phyloP scores from a whole-genome alignment of 2,113 vertebrate genomes.

The Globicephala melas region DNA sequence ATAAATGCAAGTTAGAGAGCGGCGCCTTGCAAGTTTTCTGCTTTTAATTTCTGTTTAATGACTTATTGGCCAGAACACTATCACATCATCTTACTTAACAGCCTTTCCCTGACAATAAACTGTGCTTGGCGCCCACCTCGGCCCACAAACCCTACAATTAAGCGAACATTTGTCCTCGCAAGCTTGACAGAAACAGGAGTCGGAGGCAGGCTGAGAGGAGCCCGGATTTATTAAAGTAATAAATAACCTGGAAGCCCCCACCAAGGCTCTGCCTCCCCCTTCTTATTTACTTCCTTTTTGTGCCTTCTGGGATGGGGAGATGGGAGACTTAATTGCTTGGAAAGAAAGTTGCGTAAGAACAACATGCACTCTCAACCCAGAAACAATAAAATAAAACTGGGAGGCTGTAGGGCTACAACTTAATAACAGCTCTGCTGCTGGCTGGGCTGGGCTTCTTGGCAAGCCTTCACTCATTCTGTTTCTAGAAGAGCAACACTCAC shows the following conservation, averaged over 20 bases:
- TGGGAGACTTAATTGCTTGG: conserved; percentile 82
- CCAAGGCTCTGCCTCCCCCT: conserved; percentile 63
- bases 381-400: conserved; percentile 76
- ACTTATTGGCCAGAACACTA: conserved; percentile 45
- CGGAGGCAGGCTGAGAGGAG: conserved; percentile 71
- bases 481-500: background rate
- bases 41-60: conserved; percentile 75
- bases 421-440: conserved; percentile 65
- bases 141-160: conserved; percentile 73
- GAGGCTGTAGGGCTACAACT: conserved; percentile 53
- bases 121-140: conserved; percentile 25
- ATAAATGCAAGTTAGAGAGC: background rate
- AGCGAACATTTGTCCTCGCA: conserved; percentile 64
- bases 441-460: background rate
- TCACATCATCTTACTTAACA: conserved; percentile 53
- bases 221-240: conserved; percentile 85
- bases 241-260: conserved; percentile 82
- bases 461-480: background rate
- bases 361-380: conserved; percentile 64
- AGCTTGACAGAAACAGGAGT: conserved; percentile 69
- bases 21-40: conserved; percentile 46
- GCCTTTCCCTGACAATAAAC: conserved; percentile 64
- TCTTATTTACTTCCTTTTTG: conserved; percentile 78
- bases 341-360: conserved; percentile 76
- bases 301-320: conserved; percentile 78